These are phyloP conservation scores for Nycticorax nycticorax DNA, from an alignment of 2,113 vertebrate genomes.

Conservation along the genomic window DNA sequence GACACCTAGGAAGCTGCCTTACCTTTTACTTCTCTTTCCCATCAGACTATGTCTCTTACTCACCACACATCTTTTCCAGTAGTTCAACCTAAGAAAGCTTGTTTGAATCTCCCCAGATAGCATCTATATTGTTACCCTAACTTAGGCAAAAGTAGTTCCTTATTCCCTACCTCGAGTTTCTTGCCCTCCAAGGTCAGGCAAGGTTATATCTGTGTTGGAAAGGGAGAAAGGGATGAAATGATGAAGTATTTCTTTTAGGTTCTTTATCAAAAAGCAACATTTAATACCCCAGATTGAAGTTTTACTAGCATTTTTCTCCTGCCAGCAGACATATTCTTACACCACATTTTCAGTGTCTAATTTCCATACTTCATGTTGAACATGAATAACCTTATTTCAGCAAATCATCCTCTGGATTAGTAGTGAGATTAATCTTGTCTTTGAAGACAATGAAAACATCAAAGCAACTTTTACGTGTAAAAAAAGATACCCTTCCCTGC, in stretches of 20 bases:
- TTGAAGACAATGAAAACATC: not conserved
- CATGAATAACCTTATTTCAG: not conserved
- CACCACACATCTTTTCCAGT: not conserved
- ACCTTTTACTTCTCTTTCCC: not conserved
- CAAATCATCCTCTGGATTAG: not conserved
- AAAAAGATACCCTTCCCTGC: not conserved
- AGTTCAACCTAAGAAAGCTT: not conserved
- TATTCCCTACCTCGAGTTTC: not conserved
- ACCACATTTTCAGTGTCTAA: not conserved
- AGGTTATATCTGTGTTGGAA: not conserved
- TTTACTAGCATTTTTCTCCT: not conserved
- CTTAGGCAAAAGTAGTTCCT: not conserved
- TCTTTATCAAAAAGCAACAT: not conserved
- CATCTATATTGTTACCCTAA: not conserved
- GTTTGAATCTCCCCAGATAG: not conserved
- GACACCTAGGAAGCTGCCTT: not conserved
- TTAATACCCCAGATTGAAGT: not conserved
- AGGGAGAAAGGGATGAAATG: not conserved
- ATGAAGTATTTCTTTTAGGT: rapidly evolving
- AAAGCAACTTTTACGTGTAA: not conserved
- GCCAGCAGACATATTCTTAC: not conserved
- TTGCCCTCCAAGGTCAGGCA: not conserved
- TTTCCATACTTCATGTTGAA: not conserved
- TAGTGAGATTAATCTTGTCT: not conserved
- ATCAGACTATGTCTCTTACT: not conserved